Conservation (phyloP, 2,797 vertebrate genomes). For the Staurois parvus region DNA sequence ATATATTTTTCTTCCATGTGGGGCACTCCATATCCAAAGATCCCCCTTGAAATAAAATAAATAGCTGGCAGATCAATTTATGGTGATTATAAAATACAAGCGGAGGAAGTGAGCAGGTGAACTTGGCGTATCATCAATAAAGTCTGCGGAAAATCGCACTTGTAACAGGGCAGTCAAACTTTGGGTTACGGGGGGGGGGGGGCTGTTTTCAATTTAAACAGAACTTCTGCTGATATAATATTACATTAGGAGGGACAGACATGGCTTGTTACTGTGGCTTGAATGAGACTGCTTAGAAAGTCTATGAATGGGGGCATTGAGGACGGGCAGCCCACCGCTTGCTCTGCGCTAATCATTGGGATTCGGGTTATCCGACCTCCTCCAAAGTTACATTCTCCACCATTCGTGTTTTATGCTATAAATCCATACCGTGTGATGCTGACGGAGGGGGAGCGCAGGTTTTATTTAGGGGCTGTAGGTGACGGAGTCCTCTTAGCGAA, state of each 20-base stretch:
- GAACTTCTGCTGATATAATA: slow-evolving; percentile 75
- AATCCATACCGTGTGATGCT: neutral
- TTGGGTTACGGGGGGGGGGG: slow-evolving; percentile 72
- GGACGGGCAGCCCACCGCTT: neutral
- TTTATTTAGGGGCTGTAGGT: neutral
- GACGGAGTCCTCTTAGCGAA: too few relatives aligned
- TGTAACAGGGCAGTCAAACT: slow-evolving; percentile 63
- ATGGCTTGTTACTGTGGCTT: slow-evolving; percentile 2
- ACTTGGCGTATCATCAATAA: slow-evolving; percentile 66
- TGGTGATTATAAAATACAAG: too few relatives aligned
- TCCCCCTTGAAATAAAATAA: too few relatives aligned
- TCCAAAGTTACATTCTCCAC: slow-evolving; percentile 25
- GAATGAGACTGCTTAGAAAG: slow-evolving; percentile 13
- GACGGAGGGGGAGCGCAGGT: neutral
- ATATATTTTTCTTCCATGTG: too few relatives aligned
- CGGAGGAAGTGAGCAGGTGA: slow-evolving; percentile 57
- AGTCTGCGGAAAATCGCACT: slow-evolving; percentile 69
- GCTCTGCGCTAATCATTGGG: neutral
- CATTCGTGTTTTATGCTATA: neutral
- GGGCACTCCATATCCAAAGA: too few relatives aligned
- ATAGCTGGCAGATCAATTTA: too few relatives aligned
- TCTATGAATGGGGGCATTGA: slow-evolving; percentile 8
- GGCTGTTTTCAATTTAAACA: slow-evolving; percentile 72
- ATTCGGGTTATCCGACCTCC: slow-evolving; percentile 1
- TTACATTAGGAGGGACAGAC: slow-evolving; percentile 66